Evolutionary conservation across 1,140 invertebrate genomes (phyloP).

Genomic region (Steinernema khuongi): DNA sequence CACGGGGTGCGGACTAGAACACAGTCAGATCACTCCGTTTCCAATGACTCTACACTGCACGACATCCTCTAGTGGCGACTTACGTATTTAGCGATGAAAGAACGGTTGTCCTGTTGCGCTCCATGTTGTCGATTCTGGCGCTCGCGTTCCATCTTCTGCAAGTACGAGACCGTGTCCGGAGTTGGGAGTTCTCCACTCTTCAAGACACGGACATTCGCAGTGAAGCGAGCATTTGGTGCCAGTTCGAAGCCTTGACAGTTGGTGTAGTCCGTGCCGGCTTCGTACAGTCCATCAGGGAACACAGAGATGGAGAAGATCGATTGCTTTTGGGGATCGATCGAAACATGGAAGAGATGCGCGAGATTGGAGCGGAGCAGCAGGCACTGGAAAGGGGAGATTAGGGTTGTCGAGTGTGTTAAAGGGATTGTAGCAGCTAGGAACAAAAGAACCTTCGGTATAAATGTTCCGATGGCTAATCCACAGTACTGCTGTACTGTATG

Average conservation of each 20-base stretch:
- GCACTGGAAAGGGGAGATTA: slow-evolving; percentile 32
- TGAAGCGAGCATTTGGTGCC: neutral
- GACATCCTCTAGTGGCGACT: slow-evolving; percentile 27
- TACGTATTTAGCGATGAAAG: slow-evolving; percentile 56
- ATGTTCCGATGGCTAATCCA: too few relatives aligned
- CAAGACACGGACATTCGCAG: slow-evolving; percentile 32
- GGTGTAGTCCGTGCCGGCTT: slow-evolving; percentile 27
- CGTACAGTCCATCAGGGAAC: slow-evolving; percentile 46
- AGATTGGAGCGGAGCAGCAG: slow-evolving; percentile 42
- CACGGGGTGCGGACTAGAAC: neutral
- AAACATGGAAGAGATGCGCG: slow-evolving; percentile 43
- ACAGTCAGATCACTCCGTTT: neutral
- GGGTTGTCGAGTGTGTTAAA: too few relatives aligned
- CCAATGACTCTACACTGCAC: slow-evolving; percentile 10
- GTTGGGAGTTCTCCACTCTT: slow-evolving; percentile 41
- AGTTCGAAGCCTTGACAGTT: slow-evolving; percentile 15
- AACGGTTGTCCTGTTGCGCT: slow-evolving; percentile 51
- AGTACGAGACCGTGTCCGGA: slow-evolving; percentile 52
- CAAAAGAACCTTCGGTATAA: too few relatives aligned
- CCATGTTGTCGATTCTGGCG: slow-evolving; percentile 53
- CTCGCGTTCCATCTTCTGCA: slow-evolving; percentile 54
- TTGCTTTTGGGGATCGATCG: slow-evolving; percentile 46
- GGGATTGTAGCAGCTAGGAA: neutral
- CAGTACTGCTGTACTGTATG: too few relatives aligned
- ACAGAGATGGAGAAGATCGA: slow-evolving; percentile 47